These are phyloP conservation scores for Drosophila takahashii DNA, from an alignment of 1,140 invertebrate species.

Conservation along the genomic window DNA sequence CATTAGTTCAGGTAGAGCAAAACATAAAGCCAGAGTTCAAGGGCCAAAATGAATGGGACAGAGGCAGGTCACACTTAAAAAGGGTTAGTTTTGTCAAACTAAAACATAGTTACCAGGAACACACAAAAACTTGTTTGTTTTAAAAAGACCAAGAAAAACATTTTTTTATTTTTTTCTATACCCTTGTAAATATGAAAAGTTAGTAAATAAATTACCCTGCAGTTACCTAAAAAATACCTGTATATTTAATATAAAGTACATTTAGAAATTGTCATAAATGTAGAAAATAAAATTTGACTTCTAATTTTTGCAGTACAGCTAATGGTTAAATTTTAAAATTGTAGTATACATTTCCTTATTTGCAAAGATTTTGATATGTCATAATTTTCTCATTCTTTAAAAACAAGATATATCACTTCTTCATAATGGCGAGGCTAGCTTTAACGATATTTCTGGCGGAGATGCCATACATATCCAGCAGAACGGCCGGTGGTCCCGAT, in stretches of 20 bases:
- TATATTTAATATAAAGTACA: not conserved
- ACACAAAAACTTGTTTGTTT: no score
- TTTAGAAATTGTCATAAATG: not conserved
- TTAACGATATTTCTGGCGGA: constrained; percentile 91
- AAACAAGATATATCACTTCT: constrained; percentile 84
- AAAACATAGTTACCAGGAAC: not conserved
- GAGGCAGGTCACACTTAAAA: not conserved
- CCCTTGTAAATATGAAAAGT: no score
- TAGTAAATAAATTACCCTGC: no score
- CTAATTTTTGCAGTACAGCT: not conserved
- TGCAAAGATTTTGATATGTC: no score
- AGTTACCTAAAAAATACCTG: no score
- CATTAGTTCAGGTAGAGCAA: constrained; percentile 40
- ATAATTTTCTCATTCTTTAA: no score
- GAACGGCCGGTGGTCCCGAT: constrained; percentile 93
- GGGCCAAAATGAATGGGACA: not conserved
- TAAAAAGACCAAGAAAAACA: no score
- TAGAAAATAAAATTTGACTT: not conserved
- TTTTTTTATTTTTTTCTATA: no score
- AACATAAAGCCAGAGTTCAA: not conserved
- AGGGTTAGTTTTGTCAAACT: constrained; percentile 3
- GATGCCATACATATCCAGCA: constrained; percentile 96
- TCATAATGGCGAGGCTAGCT: constrained; percentile 88
- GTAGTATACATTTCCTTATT: no score
- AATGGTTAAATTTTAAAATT: not conserved